A percentile compares a stretch with the other conserved stretches of the same genome.
Conservation (phyloP, 2,888 invertebrate genomes). For the Plebejus anna region DNA sequence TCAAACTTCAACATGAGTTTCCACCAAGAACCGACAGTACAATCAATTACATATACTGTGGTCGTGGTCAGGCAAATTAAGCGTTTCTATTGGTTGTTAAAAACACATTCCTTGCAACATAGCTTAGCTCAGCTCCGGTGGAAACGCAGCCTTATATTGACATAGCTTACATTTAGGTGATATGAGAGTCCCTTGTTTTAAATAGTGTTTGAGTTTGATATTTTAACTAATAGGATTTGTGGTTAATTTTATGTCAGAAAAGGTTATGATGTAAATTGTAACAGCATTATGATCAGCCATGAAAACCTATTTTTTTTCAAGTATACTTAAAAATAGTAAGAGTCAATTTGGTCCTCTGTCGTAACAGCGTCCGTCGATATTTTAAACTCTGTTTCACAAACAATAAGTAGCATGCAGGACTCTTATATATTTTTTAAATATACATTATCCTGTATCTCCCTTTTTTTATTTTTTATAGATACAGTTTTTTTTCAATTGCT, state of each 20-base stretch:
- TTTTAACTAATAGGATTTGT: background rate
- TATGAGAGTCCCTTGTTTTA: background rate
- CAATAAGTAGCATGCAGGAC: background rate
- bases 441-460: background rate
- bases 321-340: slow-evolving; percentile 11
- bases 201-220: background rate
- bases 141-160: background rate
- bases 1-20: too few relatives aligned
- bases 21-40: too few relatives aligned
- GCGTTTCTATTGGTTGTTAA: too few relatives aligned
- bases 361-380: background rate
- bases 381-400: slow-evolving; percentile 6
- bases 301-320: background rate
- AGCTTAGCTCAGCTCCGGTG: too few relatives aligned
- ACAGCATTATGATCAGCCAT: background rate
- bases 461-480: too few relatives aligned
- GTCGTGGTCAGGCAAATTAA: too few relatives aligned
- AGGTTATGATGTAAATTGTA: background rate
- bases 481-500: too few relatives aligned
- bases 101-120: too few relatives aligned
- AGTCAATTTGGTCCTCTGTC: background rate
- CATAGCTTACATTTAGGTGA: background rate
- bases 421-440: background rate
- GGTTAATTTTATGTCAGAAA: background rate
- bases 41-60: too few relatives aligned